Evolutionary conservation across 1,140 invertebrate genomes (phyloP).

Genomic region (Ceratosolen fusciceps): DNA sequence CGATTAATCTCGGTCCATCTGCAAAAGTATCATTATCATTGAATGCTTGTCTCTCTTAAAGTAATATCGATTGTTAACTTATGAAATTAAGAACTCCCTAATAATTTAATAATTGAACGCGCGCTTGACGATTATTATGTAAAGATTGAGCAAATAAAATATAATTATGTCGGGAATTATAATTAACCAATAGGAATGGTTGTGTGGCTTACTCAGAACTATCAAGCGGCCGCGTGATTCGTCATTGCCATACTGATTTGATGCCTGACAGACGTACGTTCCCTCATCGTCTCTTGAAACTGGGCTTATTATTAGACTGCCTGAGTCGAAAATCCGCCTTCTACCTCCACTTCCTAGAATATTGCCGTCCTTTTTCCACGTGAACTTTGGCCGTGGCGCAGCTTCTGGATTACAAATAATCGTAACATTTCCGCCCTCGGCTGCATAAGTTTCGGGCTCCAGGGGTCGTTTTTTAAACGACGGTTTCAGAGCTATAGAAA

Average conservation of each 20-base stretch:
- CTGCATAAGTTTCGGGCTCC: constrained; percentile 89
- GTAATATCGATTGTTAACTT: neutral
- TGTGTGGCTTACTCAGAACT: constrained; percentile 81
- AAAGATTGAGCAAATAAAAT: neutral
- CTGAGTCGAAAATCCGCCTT: constrained; percentile 84
- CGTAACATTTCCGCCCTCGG: constrained; percentile 91
- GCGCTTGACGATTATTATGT: too few relatives aligned
- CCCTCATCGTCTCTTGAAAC: constrained; percentile 90
- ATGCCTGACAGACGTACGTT: constrained; percentile 89
- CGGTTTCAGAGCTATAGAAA: constrained; percentile 82
- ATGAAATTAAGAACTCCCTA: too few relatives aligned
- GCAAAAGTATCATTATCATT: constrained; percentile 47
- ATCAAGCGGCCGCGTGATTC: constrained; percentile 86
- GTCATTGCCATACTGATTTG: constrained; percentile 86
- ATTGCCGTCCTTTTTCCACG: constrained; percentile 93
- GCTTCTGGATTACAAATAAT: constrained; percentile 95
- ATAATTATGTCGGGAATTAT: neutral
- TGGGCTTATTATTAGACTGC: constrained; percentile 89
- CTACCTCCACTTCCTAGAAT: constrained; percentile 84
- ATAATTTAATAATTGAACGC: too few relatives aligned
- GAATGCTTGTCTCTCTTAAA: too few relatives aligned
- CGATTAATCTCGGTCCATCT: constrained; percentile 80
- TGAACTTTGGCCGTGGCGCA: constrained; percentile 89
- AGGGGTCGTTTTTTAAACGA: constrained; percentile 92
- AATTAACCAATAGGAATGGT: neutral